phyloP scores from a whole-genome alignment of 2,797 vertebrate genomes.

The Microctenopoma steveboyesi region DNA sequence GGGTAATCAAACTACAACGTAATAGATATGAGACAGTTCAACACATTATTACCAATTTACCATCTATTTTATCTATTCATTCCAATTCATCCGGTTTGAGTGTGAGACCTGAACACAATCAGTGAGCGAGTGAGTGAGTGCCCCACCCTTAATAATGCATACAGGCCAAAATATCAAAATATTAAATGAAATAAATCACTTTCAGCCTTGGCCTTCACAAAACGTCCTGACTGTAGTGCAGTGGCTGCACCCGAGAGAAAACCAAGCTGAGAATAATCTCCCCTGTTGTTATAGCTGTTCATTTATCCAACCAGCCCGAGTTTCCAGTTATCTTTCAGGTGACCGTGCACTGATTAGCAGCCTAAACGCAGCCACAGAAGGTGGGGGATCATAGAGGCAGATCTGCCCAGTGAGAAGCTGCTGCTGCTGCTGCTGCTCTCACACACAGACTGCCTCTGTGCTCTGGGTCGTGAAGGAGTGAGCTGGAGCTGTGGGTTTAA shows the following conservation, averaged over 20 bases:
- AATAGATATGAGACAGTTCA: too few species aligned
- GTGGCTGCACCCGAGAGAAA: not conserved
- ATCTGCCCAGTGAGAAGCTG: slow-evolving; percentile 48
- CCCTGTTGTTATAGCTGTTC: slow-evolving; percentile 8
- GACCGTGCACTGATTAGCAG: slow-evolving; percentile 39
- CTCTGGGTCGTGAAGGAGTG: slow-evolving; percentile 58
- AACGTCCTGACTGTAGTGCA: slow-evolving; percentile 1
- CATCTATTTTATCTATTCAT: too few species aligned
- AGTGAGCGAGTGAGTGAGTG: not conserved
- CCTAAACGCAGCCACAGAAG: slow-evolving; percentile 27
- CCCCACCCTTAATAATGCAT: not conserved
- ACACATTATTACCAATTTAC: too few species aligned
- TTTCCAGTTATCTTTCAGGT: slow-evolving; percentile 2
- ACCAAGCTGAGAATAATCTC: slow-evolving; percentile 8
- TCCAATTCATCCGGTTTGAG: too few species aligned
- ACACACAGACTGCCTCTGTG: slow-evolving; percentile 67
- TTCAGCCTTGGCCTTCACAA: not conserved
- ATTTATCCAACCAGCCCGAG: slow-evolving; percentile 28
- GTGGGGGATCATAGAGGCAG: slow-evolving; percentile 58
- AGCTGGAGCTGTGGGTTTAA: slow-evolving; percentile 41
- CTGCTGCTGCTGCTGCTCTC: slow-evolving; percentile 41
- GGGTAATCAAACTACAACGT: not conserved
- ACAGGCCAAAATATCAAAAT: not conserved
- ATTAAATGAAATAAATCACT: slow-evolving; percentile 1
- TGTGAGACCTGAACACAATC: not conserved